A percentile compares a stretch with the other conserved stretches of the same genome.
Conservation (phyloP, 2,113 vertebrate species). For the Raphicerus campestris region DNA sequence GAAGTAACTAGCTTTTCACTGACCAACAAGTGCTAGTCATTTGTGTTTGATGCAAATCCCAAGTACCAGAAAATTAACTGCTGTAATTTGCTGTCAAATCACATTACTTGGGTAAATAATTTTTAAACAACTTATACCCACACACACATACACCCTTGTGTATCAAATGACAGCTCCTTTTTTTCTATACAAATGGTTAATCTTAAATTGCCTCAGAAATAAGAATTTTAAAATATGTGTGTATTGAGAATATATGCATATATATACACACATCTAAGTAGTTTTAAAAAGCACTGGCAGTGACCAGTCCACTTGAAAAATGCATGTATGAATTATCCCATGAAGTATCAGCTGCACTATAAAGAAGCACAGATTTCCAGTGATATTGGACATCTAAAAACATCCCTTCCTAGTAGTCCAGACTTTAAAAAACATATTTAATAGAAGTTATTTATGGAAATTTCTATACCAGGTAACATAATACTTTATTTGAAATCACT, state of each 20-base stretch:
- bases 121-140: slow-evolving; percentile 45
- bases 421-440: slow-evolving; percentile 21
- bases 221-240: background rate
- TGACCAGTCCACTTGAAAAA: slow-evolving; percentile 47
- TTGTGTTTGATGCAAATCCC: slow-evolving; percentile 57
- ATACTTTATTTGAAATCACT: slow-evolving; percentile 57
- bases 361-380: slow-evolving; percentile 23
- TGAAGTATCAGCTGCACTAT: slow-evolving; percentile 29
- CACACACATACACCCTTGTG: background rate
- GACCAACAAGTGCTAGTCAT: slow-evolving; percentile 65
- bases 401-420: background rate
- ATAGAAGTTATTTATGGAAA: slow-evolving; percentile 34
- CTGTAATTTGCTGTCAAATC: slow-evolving; percentile 69
- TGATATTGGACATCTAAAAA: background rate
- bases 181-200: background rate
- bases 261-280: background rate
- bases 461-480: slow-evolving; percentile 62
- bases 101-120: slow-evolving; percentile 64
- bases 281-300: slow-evolving; percentile 59
- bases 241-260: background rate
- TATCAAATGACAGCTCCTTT: slow-evolving; percentile 1
- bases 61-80: slow-evolving; percentile 72
- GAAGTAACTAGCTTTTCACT: slow-evolving; percentile 78
- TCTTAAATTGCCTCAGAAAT: slow-evolving; percentile 30
- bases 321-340: background rate